Conservation (phyloP, 2,113 vertebrate genomes). For the Thunnus maccoyii region DNA sequence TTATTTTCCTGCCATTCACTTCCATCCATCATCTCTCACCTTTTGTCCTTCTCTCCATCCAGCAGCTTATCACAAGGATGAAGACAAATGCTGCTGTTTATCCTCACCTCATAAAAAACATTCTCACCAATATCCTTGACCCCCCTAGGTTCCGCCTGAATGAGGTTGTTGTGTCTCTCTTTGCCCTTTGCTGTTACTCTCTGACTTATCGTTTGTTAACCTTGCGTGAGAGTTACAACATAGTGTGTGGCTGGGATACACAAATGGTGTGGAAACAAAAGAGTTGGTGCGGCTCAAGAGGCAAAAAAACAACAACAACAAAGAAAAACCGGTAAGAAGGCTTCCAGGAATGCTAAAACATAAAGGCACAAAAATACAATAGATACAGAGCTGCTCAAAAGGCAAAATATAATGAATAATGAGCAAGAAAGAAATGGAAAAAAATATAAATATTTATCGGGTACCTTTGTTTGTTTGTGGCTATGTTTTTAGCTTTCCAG, state of each 20-base stretch:
- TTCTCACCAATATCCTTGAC: not conserved
- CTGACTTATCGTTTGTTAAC: not conserved
- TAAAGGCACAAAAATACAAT: not conserved
- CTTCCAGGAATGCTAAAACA: not conserved
- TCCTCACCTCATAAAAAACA: slow-evolving; percentile 36
- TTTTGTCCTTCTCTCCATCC: slow-evolving; percentile 26
- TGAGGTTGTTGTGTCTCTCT: not conserved
- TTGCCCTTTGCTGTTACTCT: not conserved
- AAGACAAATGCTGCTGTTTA: slow-evolving; percentile 38
- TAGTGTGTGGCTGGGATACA: not conserved
- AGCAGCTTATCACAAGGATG: not conserved
- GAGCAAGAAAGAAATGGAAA: too few species aligned
- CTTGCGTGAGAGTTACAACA: not conserved
- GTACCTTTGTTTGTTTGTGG: not conserved
- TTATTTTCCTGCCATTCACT: slow-evolving; percentile 27
- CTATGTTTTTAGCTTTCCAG: not conserved
- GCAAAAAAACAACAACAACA: too few species aligned
- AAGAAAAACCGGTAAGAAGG: not conserved
- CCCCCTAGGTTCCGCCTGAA: not conserved
- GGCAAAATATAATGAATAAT: too few species aligned
- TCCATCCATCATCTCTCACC: slow-evolving; percentile 48
- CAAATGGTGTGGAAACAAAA: not conserved
- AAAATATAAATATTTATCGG: not conserved
- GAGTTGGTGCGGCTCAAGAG: not conserved
- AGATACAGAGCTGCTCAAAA: too few species aligned